phyloP scores from a whole-genome alignment of 2,888 invertebrate genomes.

The Pseudoips prasinana region DNA sequence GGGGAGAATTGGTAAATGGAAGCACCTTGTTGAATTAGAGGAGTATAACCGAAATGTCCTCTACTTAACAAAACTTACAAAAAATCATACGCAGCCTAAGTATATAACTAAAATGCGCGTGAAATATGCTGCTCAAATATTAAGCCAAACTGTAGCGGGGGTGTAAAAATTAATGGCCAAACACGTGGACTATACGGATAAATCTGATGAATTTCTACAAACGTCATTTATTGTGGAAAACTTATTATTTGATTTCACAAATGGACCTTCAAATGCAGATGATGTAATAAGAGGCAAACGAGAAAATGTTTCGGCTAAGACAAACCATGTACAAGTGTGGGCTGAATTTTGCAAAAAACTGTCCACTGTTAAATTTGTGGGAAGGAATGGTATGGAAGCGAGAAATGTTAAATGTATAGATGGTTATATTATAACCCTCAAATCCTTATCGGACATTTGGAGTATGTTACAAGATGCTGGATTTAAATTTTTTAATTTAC shows the following conservation, averaged over 20 bases:
- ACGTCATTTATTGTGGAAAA: conserved; percentile 13
- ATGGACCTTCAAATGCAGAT: conserved; percentile 21
- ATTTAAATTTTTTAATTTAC: conserved; percentile 10
- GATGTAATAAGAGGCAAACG: conserved; percentile 24
- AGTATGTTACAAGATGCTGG: not conserved
- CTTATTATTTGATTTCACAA: conserved; percentile 21
- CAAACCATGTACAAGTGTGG: too few relatives aligned
- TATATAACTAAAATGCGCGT: conserved; percentile 22
- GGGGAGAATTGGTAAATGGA: conserved; percentile 12
- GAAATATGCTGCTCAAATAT: conserved; percentile 23
- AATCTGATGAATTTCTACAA: too few relatives aligned
- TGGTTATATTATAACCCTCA: too few relatives aligned
- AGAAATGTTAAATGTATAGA: too few relatives aligned
- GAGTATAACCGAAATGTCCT: conserved; percentile 10
- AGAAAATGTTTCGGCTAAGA: too few relatives aligned
- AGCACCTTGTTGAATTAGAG: conserved; percentile 12
- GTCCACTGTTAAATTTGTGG: not conserved
- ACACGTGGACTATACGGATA: conserved; percentile 22
- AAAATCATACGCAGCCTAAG: conserved; percentile 10
- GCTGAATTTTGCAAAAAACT: too few relatives aligned
- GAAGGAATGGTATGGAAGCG: too few relatives aligned
- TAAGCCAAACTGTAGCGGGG: conserved; percentile 23
- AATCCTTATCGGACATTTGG: too few relatives aligned
- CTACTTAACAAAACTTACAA: conserved; percentile 15
- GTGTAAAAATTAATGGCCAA: conserved; percentile 16